Base-by-base conservation (phyloP, 2,797 vertebrate species). In the Cetoscarus ocellatus region DNA sequence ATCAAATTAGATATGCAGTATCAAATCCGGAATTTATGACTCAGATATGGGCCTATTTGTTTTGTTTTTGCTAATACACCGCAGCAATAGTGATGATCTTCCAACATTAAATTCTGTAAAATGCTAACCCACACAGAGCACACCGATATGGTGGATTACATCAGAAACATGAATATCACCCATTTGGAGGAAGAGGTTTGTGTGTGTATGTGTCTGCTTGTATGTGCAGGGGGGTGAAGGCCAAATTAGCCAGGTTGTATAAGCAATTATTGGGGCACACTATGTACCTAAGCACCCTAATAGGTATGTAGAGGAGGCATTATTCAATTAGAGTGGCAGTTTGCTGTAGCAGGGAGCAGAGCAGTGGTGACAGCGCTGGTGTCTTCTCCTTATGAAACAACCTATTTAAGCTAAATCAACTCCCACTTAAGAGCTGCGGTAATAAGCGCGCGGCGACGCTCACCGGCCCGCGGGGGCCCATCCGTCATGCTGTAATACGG, bases 361-460 rank as follows among this genome's bases (percentile, higher is more conserved):
- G 91, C 79, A 84, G 90, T 82, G 79, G 91, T 93, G 93, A 94
- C 96, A 95, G 94, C 84, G 67, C 93, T 89, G 84, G 73, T 94
- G 92, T 95, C 94, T 95, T 92, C 91, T 94, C 95, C 95, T 91
- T 95, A 93, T 95, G 95, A 95, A 97, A 97, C 96, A 96, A 95
- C 94, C 95, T 95, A 94, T 96, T 97, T 96, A 96, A 97, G 95
- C 95, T 95, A 96, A 97, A 97, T 96, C 96, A 96, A 93, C 95
- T 96, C 94, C 95, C 96, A 95, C 95, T 97, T 96, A 97, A 97
- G 95, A 96, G 94, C 90, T 90, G 90, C 92, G 86, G 94, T 96
- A 96, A 96, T 96, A 96, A 97, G 95, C 95, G 93, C 91, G 80
- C 76, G 91, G 88, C 88, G 94, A 94, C 91, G 92, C 93, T 92